A percentile compares a stretch with the other conserved stretches of the same genome.
Evolutionary conservation across 1,140 invertebrate species (phyloP).

Genomic region (Meloidogyne chitwoodi): DNA sequence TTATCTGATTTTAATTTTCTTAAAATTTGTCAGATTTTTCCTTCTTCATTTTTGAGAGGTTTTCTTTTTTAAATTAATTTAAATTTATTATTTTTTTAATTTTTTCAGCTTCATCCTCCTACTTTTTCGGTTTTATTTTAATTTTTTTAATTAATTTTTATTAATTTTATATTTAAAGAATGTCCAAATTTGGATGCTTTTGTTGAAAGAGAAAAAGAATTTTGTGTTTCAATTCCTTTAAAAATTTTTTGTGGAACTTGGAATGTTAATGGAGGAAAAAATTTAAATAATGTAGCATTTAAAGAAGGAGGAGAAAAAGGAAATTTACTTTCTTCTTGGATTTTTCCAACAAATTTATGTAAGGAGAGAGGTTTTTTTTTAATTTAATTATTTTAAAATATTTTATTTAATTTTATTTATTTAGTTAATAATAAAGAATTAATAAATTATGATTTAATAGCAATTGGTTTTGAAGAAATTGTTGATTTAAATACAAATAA

Average conservation of each 20-base stretch:
- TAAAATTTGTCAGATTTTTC: slow-evolving; percentile 79
- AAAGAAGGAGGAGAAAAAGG: no score
- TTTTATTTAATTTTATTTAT: slow-evolving; percentile 36
- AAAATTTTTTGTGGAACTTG: slow-evolving; percentile 88
- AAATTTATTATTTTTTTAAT: slow-evolving; percentile 3
- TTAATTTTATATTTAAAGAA: slow-evolving; percentile 59
- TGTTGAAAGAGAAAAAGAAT: slow-evolving; percentile 74
- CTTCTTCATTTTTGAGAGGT: slow-evolving; percentile 22
- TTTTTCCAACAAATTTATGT: slow-evolving; percentile 69
- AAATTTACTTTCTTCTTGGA: slow-evolving; percentile 85
- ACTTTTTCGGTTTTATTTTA: slow-evolving; percentile 46
- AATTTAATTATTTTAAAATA: neutral
- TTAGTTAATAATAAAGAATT: slow-evolving; percentile 33
- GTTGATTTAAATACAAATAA: slow-evolving; percentile 97
- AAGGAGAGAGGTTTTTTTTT: neutral
- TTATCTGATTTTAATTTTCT: slow-evolving; percentile 84
- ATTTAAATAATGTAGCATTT: slow-evolving; percentile 80
- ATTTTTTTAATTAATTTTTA: slow-evolving; percentile 8
- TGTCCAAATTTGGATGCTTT: slow-evolving; percentile 63
- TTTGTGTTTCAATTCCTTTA: slow-evolving; percentile 71
- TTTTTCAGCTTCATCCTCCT: slow-evolving; percentile 39
- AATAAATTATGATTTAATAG: slow-evolving; percentile 72
- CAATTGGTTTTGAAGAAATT: slow-evolving; percentile 98
- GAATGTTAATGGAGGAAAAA: slow-evolving; percentile 96
- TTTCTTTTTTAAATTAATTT: neutral